Evolutionary conservation across 2,797 vertebrate genomes (phyloP).

Genomic region (Melanogrammus aeglefinus): DNA sequence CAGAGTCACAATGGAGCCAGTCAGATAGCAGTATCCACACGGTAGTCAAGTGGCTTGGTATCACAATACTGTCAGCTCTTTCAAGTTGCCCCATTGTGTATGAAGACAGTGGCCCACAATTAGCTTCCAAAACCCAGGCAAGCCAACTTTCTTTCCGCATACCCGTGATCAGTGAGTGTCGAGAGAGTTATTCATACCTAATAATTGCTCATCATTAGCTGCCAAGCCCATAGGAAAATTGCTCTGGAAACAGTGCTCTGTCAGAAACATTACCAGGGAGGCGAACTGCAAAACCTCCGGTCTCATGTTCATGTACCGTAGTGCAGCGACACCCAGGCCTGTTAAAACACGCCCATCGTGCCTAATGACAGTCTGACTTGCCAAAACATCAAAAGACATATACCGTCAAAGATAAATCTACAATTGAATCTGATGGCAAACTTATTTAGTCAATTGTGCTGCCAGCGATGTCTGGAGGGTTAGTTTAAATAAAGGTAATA

Average conservation of each 20-base stretch:
- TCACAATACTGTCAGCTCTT: conserved; percentile 39
- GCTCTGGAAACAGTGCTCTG: neutral
- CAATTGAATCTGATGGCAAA: too few relatives aligned
- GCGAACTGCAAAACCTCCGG: neutral
- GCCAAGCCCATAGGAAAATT: neutral
- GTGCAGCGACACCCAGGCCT: neutral
- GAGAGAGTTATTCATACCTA: neutral
- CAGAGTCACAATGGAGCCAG: conserved; percentile 1
- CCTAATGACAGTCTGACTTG: neutral
- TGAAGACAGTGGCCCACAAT: conserved; percentile 30
- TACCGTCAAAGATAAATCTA: neutral
- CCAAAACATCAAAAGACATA: neutral
- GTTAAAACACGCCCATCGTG: neutral
- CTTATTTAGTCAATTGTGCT: neutral
- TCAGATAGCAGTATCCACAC: conserved; percentile 25
- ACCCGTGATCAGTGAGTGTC: too few relatives aligned
- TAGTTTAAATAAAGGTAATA: neutral
- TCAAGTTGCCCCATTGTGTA: conserved; percentile 27
- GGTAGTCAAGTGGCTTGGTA: conserved; percentile 34
- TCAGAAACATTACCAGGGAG: neutral
- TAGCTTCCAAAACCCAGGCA: neutral
- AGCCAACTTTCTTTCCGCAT: conserved; percentile 7
- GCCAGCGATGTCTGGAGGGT: neutral
- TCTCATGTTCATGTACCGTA: neutral
- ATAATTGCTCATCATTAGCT: conserved; percentile 1